Base-by-base conservation (phyloP, 2,113 vertebrate genomes). In the Dermatemys mawii region DNA sequence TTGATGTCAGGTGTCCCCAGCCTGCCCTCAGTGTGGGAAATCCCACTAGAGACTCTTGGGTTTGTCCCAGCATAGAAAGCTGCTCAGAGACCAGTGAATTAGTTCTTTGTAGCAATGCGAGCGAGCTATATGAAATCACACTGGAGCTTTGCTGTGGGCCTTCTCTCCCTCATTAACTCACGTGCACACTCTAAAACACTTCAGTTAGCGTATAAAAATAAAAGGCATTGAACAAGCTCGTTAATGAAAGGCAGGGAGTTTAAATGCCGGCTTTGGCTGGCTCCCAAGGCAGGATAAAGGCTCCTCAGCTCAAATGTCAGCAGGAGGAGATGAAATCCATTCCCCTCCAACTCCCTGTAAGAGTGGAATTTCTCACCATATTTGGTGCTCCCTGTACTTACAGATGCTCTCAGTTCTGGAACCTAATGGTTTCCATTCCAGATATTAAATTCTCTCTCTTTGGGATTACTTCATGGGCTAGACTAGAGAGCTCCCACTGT, bases 181-280 rank as follows among this genome's bases (percentile, higher is more conserved):
- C 0, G 0, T 0, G 0, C 3, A 22, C 5, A 26, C 78, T 80
- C 29, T 2, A 0, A 89, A 82, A 12, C 12, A 29, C 53, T 88
- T 38, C 1, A 4, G 49, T 0, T 0, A 49, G 48, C 76, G 50
- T 27, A 19, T 63, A 46, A 78, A 44, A 54, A 54, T 21, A 41
- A 11, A 44, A 8, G 8, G 50, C 27, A 29, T 29, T 21, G 73
- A 55, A 55, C 51, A 26, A 46, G 35, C 35, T 63, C 21, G 27
- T 24, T 32, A 57, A 60, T 78, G 44, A 50, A 92, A 82, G 88
- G 70, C 80, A 89, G 76, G 11, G 16, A 57, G 1, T 21, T 41
- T 9, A 81, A 85, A 83, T 70, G 24, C 63, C 44, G 19, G 35
- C 4, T 13, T 78, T 83, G 46, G 70, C 73, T 73, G 67, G 8